Evolutionary conservation across 2,113 vertebrate species (phyloP).

Genomic region (Ceratotherium simum): DNA sequence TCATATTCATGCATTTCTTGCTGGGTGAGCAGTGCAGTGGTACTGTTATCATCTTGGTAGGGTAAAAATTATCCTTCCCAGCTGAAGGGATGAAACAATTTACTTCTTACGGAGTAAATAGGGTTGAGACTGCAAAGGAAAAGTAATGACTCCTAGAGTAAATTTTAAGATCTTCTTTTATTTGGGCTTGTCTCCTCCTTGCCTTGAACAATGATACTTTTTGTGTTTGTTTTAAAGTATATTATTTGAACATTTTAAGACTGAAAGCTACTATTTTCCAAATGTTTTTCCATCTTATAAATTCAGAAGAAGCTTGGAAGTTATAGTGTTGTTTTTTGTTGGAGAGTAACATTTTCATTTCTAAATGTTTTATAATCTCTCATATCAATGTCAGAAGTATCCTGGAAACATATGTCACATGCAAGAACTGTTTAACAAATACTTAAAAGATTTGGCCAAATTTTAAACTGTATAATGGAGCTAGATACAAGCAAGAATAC

Average conservation of each 20-base stretch:
- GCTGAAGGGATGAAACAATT: slow-evolving; percentile 75
- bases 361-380: slow-evolving; percentile 82
- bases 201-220: slow-evolving; percentile 73
- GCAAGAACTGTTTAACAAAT: slow-evolving; percentile 82
- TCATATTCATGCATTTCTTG: slow-evolving; percentile 75
- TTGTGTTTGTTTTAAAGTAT: slow-evolving; percentile 64
- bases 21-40: slow-evolving; percentile 73
- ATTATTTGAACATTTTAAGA: slow-evolving; percentile 80
- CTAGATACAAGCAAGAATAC: slow-evolving; percentile 61
- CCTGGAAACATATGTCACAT: slow-evolving; percentile 80
- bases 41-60: slow-evolving; percentile 68
- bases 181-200: slow-evolving; percentile 70
- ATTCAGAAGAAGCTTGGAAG: slow-evolving; percentile 77
- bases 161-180: slow-evolving; percentile 57
- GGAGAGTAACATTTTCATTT: slow-evolving; percentile 80
- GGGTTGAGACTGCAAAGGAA: slow-evolving; percentile 72
- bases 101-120: slow-evolving; percentile 71
- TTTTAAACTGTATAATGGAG: slow-evolving; percentile 66
- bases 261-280: slow-evolving; percentile 69
- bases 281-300: slow-evolving; percentile 69
- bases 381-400: slow-evolving; percentile 83
- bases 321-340: slow-evolving; percentile 71
- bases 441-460: slow-evolving; percentile 78
- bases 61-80: slow-evolving; percentile 78
- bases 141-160: slow-evolving; percentile 42